Conservation (phyloP, 2,888 invertebrate genomes). For the Schizotus pectinicornis region DNA sequence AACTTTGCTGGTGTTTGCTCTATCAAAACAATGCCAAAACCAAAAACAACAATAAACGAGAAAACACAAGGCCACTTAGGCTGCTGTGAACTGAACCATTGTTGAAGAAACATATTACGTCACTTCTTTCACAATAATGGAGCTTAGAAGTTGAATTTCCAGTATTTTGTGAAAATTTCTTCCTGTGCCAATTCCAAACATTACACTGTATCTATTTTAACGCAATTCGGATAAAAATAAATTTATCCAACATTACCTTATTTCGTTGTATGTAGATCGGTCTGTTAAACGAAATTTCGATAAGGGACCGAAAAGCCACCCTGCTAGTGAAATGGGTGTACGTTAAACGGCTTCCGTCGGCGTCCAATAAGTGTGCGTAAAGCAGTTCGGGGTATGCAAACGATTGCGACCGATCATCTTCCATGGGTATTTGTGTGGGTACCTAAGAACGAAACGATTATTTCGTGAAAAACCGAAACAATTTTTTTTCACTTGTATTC, state of each 20-base stretch:
- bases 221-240: too few relatives aligned
- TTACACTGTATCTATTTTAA: too few relatives aligned
- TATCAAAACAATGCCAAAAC: too few relatives aligned
- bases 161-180: too few relatives aligned
- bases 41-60: too few relatives aligned
- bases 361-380: constrained; percentile 81
- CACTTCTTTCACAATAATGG: too few relatives aligned
- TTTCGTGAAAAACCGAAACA: background rate
- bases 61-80: too few relatives aligned
- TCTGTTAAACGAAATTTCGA: constrained; percentile 82
- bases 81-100: too few relatives aligned
- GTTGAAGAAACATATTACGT: too few relatives aligned
- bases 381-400: constrained; percentile 74
- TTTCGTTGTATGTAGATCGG: constrained; percentile 79
- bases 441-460: constrained; percentile 60
- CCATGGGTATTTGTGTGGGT: constrained; percentile 73
- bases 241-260: constrained; percentile 61
- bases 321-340: constrained; percentile 83
- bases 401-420: constrained; percentile 57
- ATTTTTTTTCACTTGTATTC: constrained; percentile 75
- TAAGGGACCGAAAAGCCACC: constrained; percentile 73
- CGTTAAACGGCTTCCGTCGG: constrained; percentile 78
- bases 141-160: too few relatives aligned
- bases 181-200: too few relatives aligned
- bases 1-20: too few relatives aligned